A percentile compares a stretch with the other conserved stretches of the same genome.
Evolutionary conservation across 2,113 vertebrate species (phyloP).

Genomic region (Porphyrio hochstetteri): DNA sequence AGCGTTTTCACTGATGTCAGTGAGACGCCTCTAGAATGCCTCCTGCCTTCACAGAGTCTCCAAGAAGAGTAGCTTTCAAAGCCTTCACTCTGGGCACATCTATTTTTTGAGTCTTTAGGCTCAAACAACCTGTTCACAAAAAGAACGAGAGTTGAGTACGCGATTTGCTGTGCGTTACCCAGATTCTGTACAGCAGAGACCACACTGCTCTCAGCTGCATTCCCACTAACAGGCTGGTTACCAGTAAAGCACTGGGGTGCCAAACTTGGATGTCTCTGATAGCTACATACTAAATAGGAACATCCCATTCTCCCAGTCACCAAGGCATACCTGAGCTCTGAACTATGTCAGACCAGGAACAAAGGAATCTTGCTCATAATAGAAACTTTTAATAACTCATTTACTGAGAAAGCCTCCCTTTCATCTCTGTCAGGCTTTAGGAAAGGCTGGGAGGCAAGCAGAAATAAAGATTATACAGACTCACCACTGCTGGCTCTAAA

Average conservation of each 20-base stretch:
- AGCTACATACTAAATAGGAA: not conserved
- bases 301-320: not conserved
- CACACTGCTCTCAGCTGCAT: not conserved
- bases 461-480: conserved; percentile 54
- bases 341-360: conserved; percentile 62
- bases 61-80: conserved; percentile 20
- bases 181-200: not conserved
- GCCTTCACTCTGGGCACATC: not conserved
- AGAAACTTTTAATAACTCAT: conserved; percentile 60
- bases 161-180: not conserved
- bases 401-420: conserved; percentile 54
- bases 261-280: not conserved
- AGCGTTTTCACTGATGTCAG: not conserved
- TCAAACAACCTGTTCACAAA: not conserved
- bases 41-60: not conserved
- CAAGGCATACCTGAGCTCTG: conserved; percentile 64
- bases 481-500: conserved; percentile 57
- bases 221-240: not conserved
- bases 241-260: not conserved
- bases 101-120: not conserved
- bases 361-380: conserved; percentile 65
- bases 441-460: conserved; percentile 62
- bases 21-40: not conserved
- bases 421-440: conserved; percentile 58
- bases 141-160: not conserved